A percentile compares a stretch with the other conserved stretches of the same genome.
These are phyloP conservation scores for Dasyornis broadbenti DNA, from an alignment of 2,113 vertebrate species.

Conservation along the genomic window DNA sequence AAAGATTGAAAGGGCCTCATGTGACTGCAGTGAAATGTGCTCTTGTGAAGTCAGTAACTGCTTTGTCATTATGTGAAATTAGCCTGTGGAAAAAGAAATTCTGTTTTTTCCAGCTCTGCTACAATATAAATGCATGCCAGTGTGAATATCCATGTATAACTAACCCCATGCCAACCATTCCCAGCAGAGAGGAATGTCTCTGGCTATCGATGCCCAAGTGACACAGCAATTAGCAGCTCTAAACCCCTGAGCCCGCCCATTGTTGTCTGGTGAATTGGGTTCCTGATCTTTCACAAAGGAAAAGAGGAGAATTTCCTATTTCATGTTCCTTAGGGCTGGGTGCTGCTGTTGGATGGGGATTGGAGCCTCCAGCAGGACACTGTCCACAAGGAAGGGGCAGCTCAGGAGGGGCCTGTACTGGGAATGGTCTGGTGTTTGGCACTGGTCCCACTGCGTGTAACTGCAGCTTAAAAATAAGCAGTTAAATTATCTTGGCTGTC, in stretches of 20 bases:
- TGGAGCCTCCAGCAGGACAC: not conserved
- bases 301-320: not conserved
- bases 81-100: not conserved
- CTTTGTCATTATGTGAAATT: not conserved
- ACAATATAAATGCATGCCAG: not conserved
- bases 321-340: not conserved
- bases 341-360: not conserved
- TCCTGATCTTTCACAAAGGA: not conserved
- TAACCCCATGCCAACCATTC: not conserved
- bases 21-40: not conserved
- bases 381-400: not conserved
- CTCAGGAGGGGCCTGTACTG: not conserved
- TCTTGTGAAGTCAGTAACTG: not conserved
- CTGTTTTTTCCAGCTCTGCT: not conserved
- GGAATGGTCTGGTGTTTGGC: not conserved
- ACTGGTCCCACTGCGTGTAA: not conserved
- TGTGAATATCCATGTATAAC: not conserved
- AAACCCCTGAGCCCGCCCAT: not conserved
- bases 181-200: not conserved
- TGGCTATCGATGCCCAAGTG: not conserved
- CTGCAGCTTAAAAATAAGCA: not conserved
- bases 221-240: not conserved
- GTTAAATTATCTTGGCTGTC: not conserved
- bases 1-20: not conserved
- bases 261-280: not conserved